phyloP scores from a whole-genome alignment of 2,113 vertebrate genomes.

The Rhagologus leucostigma region DNA sequence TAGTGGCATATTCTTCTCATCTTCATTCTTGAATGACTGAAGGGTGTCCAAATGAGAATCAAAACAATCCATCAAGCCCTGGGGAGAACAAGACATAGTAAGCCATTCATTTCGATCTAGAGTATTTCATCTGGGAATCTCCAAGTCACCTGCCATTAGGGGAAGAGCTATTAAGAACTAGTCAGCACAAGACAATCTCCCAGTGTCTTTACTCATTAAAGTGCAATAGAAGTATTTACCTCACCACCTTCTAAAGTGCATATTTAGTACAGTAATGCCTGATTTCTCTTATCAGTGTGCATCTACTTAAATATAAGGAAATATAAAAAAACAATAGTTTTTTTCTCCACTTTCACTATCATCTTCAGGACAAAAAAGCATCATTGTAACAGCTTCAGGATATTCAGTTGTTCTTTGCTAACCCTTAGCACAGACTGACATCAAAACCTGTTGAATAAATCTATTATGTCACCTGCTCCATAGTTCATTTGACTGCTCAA shows the following conservation, averaged over 20 bases:
- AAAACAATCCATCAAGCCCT: conserved; percentile 83
- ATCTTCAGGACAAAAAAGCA: background rate
- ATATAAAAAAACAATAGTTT: background rate
- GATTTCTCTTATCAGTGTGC: background rate
- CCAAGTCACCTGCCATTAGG: background rate
- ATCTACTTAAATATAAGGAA: background rate
- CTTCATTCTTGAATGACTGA: conserved; percentile 82
- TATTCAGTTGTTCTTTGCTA: background rate
- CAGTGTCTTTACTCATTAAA: background rate
- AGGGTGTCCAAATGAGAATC: conserved; percentile 76
- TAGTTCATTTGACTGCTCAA: background rate
- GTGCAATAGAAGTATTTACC: background rate
- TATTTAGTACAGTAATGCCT: background rate
- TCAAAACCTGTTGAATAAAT: background rate
- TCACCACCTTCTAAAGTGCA: background rate
- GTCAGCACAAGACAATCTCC: background rate
- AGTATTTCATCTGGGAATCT: background rate
- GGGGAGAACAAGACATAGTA: conserved; percentile 32
- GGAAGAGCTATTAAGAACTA: background rate
- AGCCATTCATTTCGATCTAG: background rate
- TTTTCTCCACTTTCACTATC: background rate
- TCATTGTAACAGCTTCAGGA: background rate
- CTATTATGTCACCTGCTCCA: background rate
- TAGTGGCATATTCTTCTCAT: conserved; percentile 75
- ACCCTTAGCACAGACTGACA: background rate